Evolutionary conservation across 2,113 vertebrate species (phyloP).

Genomic region (Notiomystis cincta): DNA sequence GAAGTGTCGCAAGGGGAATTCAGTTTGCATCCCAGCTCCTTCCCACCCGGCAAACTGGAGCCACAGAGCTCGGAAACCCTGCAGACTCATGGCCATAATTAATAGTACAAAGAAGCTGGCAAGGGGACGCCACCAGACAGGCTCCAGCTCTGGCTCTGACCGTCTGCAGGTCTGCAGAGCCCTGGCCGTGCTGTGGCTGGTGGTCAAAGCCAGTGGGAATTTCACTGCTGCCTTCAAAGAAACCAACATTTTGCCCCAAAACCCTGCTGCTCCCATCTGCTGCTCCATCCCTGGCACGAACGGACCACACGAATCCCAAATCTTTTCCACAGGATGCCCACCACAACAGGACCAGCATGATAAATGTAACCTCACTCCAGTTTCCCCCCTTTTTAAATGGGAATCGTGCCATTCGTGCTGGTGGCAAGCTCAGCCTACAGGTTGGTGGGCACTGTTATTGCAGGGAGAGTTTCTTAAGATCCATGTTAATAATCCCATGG

Average conservation of each 20-base stretch:
- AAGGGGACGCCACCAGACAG: neutral
- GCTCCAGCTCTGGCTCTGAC: neutral
- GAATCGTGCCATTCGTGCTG: accelerated
- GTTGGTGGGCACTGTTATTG: accelerated
- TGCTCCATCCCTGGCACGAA: accelerated
- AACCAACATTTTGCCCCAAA: neutral
- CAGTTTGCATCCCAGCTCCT: neutral
- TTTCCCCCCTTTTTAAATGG: neutral
- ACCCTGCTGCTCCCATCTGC: neutral
- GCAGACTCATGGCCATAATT: neutral
- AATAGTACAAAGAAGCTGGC: neutral
- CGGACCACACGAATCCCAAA: accelerated
- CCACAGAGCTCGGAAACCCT: neutral
- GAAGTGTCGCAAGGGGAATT: neutral
- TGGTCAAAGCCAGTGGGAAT: neutral
- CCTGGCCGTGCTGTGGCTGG: accelerated
- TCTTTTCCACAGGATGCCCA: neutral
- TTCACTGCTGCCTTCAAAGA: neutral
- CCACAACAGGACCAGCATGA: accelerated
- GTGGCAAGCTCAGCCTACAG: neutral
- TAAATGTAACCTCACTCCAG: accelerated
- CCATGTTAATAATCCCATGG: neutral
- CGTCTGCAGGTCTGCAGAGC: neutral
- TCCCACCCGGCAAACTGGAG: neutral
- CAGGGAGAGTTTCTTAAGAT: neutral